Percentiles rank a stretch among this genome's conserved stretches.
Evolutionary conservation across 2,888 invertebrate species (phyloP).

Genomic region (Acanthoscelides obtectus): DNA sequence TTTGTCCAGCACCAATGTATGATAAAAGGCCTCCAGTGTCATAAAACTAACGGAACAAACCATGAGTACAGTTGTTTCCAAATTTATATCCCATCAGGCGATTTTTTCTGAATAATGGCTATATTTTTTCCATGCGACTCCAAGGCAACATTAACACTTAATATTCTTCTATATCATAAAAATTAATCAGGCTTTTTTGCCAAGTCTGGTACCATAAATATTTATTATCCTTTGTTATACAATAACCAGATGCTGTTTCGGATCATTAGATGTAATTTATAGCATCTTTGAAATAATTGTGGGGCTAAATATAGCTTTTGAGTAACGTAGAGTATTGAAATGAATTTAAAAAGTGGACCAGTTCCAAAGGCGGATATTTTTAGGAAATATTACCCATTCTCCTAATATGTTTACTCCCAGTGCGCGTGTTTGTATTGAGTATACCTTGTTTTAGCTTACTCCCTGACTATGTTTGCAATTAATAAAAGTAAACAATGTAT

Average conservation of each 20-base stretch:
- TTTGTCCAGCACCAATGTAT: not conserved
- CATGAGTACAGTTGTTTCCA: not conserved
- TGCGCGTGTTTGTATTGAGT: not conserved
- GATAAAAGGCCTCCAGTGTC: not conserved
- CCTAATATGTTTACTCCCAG: not conserved
- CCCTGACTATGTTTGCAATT: too few relatives aligned
- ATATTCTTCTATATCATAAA: not conserved
- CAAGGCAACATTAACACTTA: not conserved
- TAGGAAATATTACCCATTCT: conserved; percentile 12
- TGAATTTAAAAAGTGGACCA: conserved; percentile 28
- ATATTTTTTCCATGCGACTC: not conserved
- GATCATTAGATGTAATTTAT: not conserved
- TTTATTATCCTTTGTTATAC: not conserved
- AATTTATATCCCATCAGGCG: not conserved
- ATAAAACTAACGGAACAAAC: not conserved
- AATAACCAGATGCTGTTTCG: not conserved
- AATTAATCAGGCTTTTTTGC: not conserved
- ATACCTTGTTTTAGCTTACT: not conserved
- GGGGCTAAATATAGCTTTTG: conserved; percentile 16
- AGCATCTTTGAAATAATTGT: not conserved
- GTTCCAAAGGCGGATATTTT: conserved; percentile 24
- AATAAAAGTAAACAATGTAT: not conserved
- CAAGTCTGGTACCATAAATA: not conserved
- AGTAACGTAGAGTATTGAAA: conserved; percentile 29
- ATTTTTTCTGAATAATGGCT: not conserved